Conservation (phyloP, 2,113 vertebrate genomes). For the Pitta sordida region DNA sequence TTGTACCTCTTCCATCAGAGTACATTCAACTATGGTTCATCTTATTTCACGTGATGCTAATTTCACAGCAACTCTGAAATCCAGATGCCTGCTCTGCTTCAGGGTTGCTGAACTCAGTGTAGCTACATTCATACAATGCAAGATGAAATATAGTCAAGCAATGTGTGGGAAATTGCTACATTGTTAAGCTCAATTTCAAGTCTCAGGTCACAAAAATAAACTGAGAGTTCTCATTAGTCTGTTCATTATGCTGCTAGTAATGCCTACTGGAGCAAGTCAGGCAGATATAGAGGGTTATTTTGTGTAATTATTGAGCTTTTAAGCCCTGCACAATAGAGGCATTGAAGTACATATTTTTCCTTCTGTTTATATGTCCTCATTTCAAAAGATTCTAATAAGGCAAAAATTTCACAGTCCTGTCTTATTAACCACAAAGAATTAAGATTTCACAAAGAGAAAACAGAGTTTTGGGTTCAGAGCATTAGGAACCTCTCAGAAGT, state of each 20-base stretch:
- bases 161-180: not conserved
- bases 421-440: not conserved
- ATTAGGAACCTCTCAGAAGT: not conserved
- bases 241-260: not conserved
- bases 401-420: not conserved
- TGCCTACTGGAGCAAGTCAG: constrained; percentile 25
- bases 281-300: constrained; percentile 46
- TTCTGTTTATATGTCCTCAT: not conserved
- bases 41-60: not conserved
- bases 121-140: not conserved
- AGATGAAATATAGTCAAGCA: not conserved
- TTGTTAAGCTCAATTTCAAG: constrained; percentile 21
- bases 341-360: constrained; percentile 1
- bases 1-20: not conserved
- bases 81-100: not conserved
- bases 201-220: constrained; percentile 23
- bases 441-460: constrained; percentile 14
- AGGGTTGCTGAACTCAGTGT: not conserved
- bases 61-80: not conserved
- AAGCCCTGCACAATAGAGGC: not conserved
- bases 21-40: not conserved
- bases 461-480: not conserved
- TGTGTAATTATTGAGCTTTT: constrained; percentile 40
- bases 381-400: not conserved
- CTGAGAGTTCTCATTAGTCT: constrained; percentile 24